Conservation (phyloP, 1,140 invertebrate species). For the Wasmannia auropunctata region DNA sequence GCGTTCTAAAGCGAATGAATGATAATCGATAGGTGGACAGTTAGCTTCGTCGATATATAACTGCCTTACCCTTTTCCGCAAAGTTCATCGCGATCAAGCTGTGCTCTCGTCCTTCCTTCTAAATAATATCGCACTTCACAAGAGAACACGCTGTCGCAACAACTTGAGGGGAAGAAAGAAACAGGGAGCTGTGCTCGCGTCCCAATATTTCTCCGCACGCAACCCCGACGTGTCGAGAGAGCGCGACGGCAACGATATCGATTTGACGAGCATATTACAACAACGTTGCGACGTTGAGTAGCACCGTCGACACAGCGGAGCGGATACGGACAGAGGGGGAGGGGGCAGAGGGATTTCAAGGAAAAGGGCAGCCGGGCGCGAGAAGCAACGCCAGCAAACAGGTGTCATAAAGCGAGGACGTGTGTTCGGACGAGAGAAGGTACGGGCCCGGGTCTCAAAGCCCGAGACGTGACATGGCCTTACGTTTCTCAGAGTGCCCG, state of each 20-base stretch:
- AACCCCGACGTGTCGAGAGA: conserved; percentile 52
- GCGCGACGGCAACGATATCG: conserved; percentile 54
- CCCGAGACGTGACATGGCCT: conserved; percentile 64
- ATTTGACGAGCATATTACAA: conserved; percentile 55
- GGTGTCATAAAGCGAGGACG: conserved; percentile 75
- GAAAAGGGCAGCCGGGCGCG: conserved; percentile 33
- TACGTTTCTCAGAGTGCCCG: conserved; percentile 37
- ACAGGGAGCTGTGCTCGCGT: neutral
- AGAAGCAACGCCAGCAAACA: conserved; percentile 69
- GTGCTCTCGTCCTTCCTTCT: too few species aligned
- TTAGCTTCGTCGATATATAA: conserved; percentile 1
- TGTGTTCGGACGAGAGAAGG: conserved; percentile 60
- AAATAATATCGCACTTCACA: neutral
- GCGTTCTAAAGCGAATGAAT: neutral
- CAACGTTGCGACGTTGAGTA: conserved; percentile 19
- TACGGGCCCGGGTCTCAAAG: conserved; percentile 62
- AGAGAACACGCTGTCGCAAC: neutral
- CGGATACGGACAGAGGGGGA: neutral
- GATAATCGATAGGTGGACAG: conserved; percentile 18
- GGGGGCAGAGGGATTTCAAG: neutral
- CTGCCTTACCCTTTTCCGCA: neutral
- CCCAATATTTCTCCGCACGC: conserved; percentile 51
- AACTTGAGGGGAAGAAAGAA: neutral
- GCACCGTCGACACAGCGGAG: neutral
- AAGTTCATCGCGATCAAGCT: neutral